Conservation (phyloP, 1,140 invertebrate genomes). For the Temnothorax curvispinosus region DNA sequence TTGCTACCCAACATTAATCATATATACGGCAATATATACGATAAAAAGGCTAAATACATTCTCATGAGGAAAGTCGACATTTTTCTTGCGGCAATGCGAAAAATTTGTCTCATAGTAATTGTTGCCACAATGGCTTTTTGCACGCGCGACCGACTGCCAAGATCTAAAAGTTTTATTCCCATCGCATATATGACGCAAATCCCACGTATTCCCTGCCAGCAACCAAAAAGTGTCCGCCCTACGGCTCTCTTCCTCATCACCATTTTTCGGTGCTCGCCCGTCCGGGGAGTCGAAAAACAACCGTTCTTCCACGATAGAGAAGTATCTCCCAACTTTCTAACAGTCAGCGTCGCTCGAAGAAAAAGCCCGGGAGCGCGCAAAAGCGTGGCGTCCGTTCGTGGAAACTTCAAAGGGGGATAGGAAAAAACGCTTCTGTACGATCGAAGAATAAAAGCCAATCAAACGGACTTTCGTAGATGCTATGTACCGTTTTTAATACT, state of each 20-base stretch:
- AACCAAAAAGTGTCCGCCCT: constrained; percentile 36
- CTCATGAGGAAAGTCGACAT: constrained; percentile 24
- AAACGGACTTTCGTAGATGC: constrained; percentile 6
- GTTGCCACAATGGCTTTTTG: constrained; percentile 37
- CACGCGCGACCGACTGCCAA: constrained; percentile 27
- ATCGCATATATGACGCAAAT: constrained; percentile 40
- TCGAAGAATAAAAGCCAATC: constrained; percentile 32
- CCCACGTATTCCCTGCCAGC: constrained; percentile 38
- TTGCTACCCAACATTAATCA: background rate
- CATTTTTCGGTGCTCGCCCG: constrained; percentile 46
- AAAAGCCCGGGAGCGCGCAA: constrained; percentile 28
- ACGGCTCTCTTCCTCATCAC: constrained; percentile 51
- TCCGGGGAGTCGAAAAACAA: constrained; percentile 44
- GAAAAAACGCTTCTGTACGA: constrained; percentile 9
- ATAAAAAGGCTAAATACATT: constrained; percentile 22
- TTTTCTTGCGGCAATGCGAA: constrained; percentile 19
- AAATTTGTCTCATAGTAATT: constrained; percentile 49
- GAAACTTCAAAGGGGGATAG: constrained; percentile 18
- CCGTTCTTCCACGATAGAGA: constrained; percentile 27
- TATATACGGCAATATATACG: background rate
- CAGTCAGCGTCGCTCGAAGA: constrained; percentile 19
- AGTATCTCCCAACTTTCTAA: constrained; percentile 50
- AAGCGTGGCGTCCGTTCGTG: constrained; percentile 22
- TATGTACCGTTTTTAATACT: constrained; percentile 22
- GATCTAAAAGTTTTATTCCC: constrained; percentile 55